Base-by-base conservation (phyloP, 2,888 invertebrate species). In the Orthosia cruda region DNA sequence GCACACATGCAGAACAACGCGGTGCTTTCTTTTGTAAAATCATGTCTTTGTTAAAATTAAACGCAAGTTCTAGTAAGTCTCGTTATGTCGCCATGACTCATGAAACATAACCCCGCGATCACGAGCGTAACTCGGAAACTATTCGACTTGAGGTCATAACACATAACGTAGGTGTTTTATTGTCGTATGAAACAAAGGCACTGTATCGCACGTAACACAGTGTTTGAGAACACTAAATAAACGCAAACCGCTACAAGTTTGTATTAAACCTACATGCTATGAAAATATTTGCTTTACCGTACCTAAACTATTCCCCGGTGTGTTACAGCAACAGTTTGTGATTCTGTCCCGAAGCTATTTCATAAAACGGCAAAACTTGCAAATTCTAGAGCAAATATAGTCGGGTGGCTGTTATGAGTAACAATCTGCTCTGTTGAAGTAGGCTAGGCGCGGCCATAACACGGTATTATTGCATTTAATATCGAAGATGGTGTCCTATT, bases 151-250 rank as follows among this genome's bases (percentile, higher is more conserved):
- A 89, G 90, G 92, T 91, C 89, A 90, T 90, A 91, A 90, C 88
- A 90, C 89, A 91, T 91, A 92, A 92, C 92, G 91, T 90, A 87
- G 78, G 77, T 88, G 87, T 91, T 92, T 93, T 91, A 93, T 89
- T 89, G 89, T 81, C 80, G 85, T 74, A 70, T 67, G 84, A 86
- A 92, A 91, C 89, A 91, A 91, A 89, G 89, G 89, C 83, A 82
- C 71, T 74, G 75, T 87, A 86, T 86, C 80, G 83, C 82, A 84
- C 77, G 85, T 80, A 83, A 88, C 84, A 87, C 66, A 61, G 64
- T 77, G 76, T 81, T 87, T 75, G 79, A 85, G 76, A 87, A 86
- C 83, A 81, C 85, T 85, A 82, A 85, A 87, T 87, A 88, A 90
- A 89, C 86, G 57, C 69, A 61, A 84, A 77, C 74, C 81, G 76